Percentiles rank a stretch among this genome's conserved stretches.
Conservation (phyloP, 2,113 vertebrate genomes). For the Glareola pratincola region DNA sequence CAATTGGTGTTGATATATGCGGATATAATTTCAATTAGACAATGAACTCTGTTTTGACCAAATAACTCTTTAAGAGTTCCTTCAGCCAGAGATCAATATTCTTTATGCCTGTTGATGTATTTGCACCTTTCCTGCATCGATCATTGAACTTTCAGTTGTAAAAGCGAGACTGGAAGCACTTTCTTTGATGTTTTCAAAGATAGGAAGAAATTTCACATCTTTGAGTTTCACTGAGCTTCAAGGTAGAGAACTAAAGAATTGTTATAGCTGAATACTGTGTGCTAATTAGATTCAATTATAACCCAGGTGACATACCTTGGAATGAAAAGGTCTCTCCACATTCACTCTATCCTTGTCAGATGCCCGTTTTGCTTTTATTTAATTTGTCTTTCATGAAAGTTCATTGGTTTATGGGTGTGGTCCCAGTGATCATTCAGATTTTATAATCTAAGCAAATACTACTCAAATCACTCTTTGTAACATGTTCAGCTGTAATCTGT, state of each 20-base stretch:
- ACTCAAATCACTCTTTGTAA: background rate
- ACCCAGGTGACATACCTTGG: background rate
- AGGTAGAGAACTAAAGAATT: background rate
- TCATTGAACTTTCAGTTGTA: background rate
- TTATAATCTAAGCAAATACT: background rate
- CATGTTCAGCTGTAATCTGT: background rate
- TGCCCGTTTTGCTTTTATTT: background rate
- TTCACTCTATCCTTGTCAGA: background rate
- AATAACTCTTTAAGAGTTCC: background rate
- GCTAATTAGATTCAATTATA: constrained; percentile 37
- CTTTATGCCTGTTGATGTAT: background rate
- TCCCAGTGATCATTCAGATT: background rate
- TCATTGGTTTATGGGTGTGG: background rate
- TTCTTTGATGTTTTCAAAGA: background rate
- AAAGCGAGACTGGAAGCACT: background rate
- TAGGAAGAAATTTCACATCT: background rate
- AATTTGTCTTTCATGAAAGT: background rate
- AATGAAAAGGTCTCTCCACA: background rate
- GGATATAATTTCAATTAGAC: background rate
- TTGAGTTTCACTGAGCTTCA: background rate
- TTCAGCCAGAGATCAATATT: background rate
- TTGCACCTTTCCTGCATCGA: background rate
- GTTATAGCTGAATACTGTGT: background rate
- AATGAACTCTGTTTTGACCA: background rate
- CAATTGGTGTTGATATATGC: background rate